phyloP scores from a whole-genome alignment of 2,113 vertebrate species.

The Nerophis ophidion region DNA sequence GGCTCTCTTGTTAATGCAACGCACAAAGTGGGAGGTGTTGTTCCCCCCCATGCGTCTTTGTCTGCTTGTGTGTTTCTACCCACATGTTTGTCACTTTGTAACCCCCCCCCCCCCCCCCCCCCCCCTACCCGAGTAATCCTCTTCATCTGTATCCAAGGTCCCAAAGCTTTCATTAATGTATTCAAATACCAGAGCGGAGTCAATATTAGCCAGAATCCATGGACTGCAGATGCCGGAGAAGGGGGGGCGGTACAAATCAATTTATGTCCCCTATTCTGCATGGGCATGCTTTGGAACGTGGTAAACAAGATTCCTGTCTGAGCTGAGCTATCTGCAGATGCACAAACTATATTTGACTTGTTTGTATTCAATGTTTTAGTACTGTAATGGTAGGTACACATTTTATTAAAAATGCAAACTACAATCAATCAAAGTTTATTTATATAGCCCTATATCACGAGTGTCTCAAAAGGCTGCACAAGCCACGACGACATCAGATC shows the following conservation, averaged over 20 bases:
- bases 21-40: conserved; percentile 21
- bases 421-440: too few species aligned
- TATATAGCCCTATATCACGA: too few species aligned
- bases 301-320: conserved; percentile 25
- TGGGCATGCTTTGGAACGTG: conserved; percentile 30
- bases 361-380: not conserved
- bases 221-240: conserved; percentile 25
- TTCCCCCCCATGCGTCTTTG: conserved; percentile 1
- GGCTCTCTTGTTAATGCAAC: conserved; percentile 26
- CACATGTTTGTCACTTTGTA: conserved; percentile 5
- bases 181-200: conserved; percentile 33
- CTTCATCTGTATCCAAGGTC: conserved; percentile 48
- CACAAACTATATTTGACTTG: not conserved
- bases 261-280: conserved; percentile 30
- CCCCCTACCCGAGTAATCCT: conserved; percentile 32
- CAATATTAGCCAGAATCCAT: conserved; percentile 29
- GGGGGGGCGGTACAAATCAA: conserved; percentile 26
- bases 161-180: conserved; percentile 19
- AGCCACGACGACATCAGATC: too few species aligned
- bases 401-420: too few species aligned
- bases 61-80: not conserved
- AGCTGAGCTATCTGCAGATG: not conserved
- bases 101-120: not conserved
- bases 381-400: too few species aligned
- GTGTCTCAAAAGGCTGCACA: too few species aligned